These are phyloP conservation scores for Bombus waltoni DNA, from an alignment of 1,140 invertebrate species.

Conservation along the genomic window DNA sequence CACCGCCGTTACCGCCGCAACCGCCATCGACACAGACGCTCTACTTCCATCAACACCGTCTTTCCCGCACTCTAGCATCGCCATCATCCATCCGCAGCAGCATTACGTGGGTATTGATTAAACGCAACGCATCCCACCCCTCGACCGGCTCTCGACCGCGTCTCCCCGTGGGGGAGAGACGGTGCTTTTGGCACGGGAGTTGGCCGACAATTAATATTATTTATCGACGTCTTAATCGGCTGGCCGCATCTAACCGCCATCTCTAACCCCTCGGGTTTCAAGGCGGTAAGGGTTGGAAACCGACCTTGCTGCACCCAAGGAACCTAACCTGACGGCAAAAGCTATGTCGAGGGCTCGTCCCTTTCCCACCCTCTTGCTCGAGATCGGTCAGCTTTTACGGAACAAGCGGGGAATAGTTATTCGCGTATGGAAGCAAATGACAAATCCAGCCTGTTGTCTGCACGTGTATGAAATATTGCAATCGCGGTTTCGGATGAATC, in stretches of 20 bases:
- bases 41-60: constrained; percentile 45
- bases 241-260: constrained; percentile 76
- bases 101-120: constrained; percentile 81
- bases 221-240: constrained; percentile 82
- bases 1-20: background rate
- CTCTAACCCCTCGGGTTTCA: constrained; percentile 52
- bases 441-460: background rate
- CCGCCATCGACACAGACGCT: constrained; percentile 40
- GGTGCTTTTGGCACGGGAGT: constrained; percentile 63
- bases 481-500: background rate
- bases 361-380: background rate
- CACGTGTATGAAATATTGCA: constrained; percentile 1
- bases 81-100: constrained; percentile 68
- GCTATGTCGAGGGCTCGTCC: background rate
- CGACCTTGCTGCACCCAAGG: constrained; percentile 39
- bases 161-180: constrained; percentile 18
- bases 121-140: constrained; percentile 73
- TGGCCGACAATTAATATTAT: constrained; percentile 82
- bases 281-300: constrained; percentile 39
- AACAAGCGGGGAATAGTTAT: too few relatives aligned
- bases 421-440: constrained; percentile 2
- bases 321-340: constrained; percentile 7
- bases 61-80: constrained; percentile 44
- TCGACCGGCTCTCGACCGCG: constrained; percentile 7
- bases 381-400: constrained; percentile 27